Evolutionary conservation across 2,888 invertebrate species (phyloP).

Genomic region (Dendrolimus houi): DNA sequence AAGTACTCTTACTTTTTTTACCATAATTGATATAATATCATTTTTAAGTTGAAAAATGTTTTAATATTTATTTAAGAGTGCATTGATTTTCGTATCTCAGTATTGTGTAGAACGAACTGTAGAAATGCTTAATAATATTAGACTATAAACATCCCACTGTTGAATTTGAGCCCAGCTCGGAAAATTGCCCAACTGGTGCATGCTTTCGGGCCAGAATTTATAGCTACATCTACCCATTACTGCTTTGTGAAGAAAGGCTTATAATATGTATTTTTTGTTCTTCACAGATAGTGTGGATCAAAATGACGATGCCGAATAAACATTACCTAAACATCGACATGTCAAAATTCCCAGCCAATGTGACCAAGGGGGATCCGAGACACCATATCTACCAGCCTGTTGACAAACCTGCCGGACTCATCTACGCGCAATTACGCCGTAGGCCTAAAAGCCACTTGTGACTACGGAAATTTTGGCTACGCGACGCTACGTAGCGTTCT

Average conservation of each 20-base stretch:
- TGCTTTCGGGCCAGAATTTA: too few species aligned
- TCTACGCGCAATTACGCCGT: slow-evolving; percentile 83
- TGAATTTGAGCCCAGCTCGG: too few species aligned
- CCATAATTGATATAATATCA: too few species aligned
- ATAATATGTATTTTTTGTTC: slow-evolving; percentile 11
- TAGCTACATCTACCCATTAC: too few species aligned
- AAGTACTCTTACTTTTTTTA: too few species aligned
- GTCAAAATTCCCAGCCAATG: slow-evolving; percentile 80
- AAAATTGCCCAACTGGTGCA: too few species aligned
- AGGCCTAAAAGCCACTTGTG: slow-evolving; percentile 73
- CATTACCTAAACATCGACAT: slow-evolving; percentile 87
- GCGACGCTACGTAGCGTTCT: background rate
- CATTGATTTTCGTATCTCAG: too few species aligned
- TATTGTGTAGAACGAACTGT: too few species aligned
- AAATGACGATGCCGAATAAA: slow-evolving; percentile 88
- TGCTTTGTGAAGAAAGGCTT: background rate
- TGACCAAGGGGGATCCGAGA: slow-evolving; percentile 78
- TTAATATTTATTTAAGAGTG: too few species aligned
- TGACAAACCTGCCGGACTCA: slow-evolving; percentile 87
- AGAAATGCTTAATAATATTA: too few species aligned
- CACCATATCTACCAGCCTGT: slow-evolving; percentile 84
- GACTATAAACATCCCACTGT: too few species aligned
- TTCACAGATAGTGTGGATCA: slow-evolving; percentile 79
- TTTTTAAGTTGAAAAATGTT: too few species aligned
- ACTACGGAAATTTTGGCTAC: slow-evolving; percentile 31